These are phyloP conservation scores for Brachypterus glaber DNA, from an alignment of 2,888 invertebrate genomes.

Conservation along the genomic window DNA sequence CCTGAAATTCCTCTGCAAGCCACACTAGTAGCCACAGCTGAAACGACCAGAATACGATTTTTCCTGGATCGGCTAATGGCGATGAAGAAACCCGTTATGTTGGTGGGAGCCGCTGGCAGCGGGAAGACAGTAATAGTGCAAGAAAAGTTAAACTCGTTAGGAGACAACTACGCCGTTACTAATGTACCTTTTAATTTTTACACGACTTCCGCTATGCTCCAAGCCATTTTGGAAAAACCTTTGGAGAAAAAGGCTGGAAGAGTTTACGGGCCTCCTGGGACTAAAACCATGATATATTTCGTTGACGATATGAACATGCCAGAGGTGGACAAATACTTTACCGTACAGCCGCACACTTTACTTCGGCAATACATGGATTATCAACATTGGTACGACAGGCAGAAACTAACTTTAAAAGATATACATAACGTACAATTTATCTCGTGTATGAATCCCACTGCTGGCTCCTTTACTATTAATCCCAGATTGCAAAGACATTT, in stretches of 20 bases:
- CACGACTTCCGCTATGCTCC: conserved; percentile 87
- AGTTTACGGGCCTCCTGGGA: conserved; percentile 90
- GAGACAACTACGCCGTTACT: conserved; percentile 70
- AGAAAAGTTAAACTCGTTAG: conserved; percentile 65
- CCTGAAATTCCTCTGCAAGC: conserved; percentile 74
- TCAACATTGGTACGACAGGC: conserved; percentile 89
- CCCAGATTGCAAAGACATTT: conserved; percentile 82
- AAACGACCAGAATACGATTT: conserved; percentile 73
- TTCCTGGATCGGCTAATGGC: conserved; percentile 78
- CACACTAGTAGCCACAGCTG: conserved; percentile 72
- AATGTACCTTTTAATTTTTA: conserved; percentile 94
- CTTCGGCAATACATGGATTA: conserved; percentile 91
- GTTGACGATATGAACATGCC: conserved; percentile 97
- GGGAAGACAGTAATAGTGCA: conserved; percentile 89
- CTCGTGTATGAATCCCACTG: conserved; percentile 94
- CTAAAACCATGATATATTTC: conserved; percentile 84
- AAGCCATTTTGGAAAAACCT: conserved; percentile 79
- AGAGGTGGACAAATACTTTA: conserved; percentile 87
- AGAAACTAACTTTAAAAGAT: conserved; percentile 77
- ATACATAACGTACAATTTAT: conserved; percentile 91
- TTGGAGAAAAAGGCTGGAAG: conserved; percentile 92
- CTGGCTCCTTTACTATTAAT: conserved; percentile 90
- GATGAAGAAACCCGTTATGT: conserved; percentile 75
- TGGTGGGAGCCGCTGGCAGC: conserved; percentile 81
- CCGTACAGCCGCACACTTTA: conserved; percentile 90